Evolutionary conservation across 2,888 invertebrate species (phyloP).

Genomic region (Hololepta plana): DNA sequence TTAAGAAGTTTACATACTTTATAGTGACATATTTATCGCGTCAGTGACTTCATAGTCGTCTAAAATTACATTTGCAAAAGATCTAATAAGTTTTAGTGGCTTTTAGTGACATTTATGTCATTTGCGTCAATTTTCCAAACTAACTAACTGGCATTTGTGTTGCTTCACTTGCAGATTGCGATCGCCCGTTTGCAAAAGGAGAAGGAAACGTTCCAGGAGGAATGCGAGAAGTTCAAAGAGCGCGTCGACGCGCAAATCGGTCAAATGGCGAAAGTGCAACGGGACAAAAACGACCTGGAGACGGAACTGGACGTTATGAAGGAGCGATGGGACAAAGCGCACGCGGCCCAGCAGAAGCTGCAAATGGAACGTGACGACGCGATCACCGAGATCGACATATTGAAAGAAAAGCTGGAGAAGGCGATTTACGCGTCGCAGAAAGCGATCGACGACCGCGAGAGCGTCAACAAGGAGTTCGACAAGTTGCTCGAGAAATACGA

Average conservation of each 20-base stretch:
- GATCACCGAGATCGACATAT: conserved; percentile 63
- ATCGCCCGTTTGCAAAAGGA: conserved; percentile 73
- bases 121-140: too few relatives aligned
- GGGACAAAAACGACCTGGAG: conserved; percentile 69
- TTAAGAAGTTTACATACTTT: too few relatives aligned
- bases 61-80: too few relatives aligned
- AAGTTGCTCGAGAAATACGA: conserved; percentile 86
- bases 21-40: too few relatives aligned
- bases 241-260: conserved; percentile 65
- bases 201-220: conserved; percentile 64
- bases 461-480: conserved; percentile 77
- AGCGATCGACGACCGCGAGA: conserved; percentile 73
- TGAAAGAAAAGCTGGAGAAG: conserved; percentile 83
- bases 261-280: conserved; percentile 62
- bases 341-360: conserved; percentile 65
- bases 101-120: too few relatives aligned
- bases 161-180: conserved; percentile 38
- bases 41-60: too few relatives aligned
- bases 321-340: conserved; percentile 78
- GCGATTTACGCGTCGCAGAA: conserved; percentile 66
- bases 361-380: conserved; percentile 79
- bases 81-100: too few relatives aligned
- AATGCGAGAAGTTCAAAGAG: conserved; percentile 66
- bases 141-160: conserved; percentile 1
- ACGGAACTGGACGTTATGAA: conserved; percentile 74